These are phyloP conservation scores for Steromphala cineraria DNA, from an alignment of 2,888 invertebrate species.

Conservation along the genomic window DNA sequence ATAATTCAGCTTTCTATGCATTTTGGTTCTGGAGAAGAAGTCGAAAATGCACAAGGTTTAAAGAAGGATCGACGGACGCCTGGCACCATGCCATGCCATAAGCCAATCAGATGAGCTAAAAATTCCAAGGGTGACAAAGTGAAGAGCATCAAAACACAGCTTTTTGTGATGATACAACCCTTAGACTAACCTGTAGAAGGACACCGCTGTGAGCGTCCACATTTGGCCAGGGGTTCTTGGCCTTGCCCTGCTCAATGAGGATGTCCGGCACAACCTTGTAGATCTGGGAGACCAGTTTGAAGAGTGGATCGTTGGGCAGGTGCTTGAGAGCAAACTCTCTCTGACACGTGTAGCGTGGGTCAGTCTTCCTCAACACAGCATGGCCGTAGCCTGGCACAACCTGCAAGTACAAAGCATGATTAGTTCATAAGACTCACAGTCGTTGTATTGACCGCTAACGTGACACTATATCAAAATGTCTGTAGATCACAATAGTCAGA, in stretches of 20 bases:
- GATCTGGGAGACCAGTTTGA: conserved; percentile 91
- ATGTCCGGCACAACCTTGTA: conserved; percentile 95
- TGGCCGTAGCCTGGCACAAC: conserved; percentile 98
- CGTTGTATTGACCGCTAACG: no score
- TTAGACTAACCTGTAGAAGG: conserved; percentile 84
- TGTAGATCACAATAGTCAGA: no score
- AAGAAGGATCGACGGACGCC: no score
- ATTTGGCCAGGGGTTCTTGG: conserved; percentile 98
- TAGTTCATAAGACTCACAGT: not conserved
- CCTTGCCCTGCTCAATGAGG: conserved; percentile 93
- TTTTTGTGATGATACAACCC: not conserved
- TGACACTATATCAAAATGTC: no score
- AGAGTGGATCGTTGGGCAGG: conserved; percentile 91
- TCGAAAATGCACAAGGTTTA: no score
- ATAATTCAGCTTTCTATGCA: no score
- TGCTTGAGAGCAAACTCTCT: conserved; percentile 95
- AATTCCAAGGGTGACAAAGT: no score
- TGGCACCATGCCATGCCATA: no score
- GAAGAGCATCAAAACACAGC: no score
- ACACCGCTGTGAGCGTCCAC: conserved; percentile 98
- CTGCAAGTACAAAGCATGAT: conserved; percentile 55
- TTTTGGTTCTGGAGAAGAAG: no score
- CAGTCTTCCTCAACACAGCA: conserved; percentile 95
- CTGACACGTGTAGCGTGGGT: conserved; percentile 93
- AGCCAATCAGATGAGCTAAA: no score